These are phyloP conservation scores for Cyphomyrmex costatus DNA, from an alignment of 1,140 invertebrate species.

Conservation along the genomic window DNA sequence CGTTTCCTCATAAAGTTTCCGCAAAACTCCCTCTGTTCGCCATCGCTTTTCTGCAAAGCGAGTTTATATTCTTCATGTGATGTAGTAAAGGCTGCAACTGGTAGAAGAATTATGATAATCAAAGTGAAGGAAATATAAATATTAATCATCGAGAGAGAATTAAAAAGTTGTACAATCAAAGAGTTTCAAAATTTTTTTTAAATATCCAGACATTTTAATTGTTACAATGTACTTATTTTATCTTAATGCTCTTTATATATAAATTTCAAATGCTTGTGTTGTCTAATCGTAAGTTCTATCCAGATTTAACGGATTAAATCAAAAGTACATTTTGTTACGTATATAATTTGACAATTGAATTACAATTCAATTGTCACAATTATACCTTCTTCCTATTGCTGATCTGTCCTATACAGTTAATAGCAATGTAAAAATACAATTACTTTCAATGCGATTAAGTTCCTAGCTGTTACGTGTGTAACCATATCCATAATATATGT, in stretches of 20 bases:
- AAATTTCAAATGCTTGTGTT: background rate
- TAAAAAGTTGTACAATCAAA: background rate
- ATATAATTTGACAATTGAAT: background rate
- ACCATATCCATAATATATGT: background rate
- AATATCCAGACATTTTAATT: background rate
- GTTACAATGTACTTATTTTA: background rate
- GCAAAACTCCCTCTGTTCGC: background rate
- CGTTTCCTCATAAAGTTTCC: conserved; percentile 38
- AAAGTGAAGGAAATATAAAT: background rate
- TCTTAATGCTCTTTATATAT: background rate
- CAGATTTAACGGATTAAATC: background rate
- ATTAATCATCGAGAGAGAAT: background rate
- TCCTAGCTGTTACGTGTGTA: conserved; percentile 2
- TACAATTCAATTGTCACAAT: background rate
- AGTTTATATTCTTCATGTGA: conserved; percentile 11
- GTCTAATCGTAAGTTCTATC: background rate
- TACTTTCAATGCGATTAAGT: conserved; percentile 37
- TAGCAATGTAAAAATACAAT: conserved; percentile 26
- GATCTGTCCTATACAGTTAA: conserved; percentile 13
- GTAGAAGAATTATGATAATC: conserved; percentile 3
- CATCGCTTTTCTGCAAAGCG: background rate
- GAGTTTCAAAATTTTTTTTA: background rate
- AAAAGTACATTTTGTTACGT: conserved; percentile 7
- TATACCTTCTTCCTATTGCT: background rate
- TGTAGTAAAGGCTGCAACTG: background rate